Evolutionary conservation across 2,888 invertebrate genomes (phyloP).

Genomic region (Caenorhabditis sp.): DNA sequence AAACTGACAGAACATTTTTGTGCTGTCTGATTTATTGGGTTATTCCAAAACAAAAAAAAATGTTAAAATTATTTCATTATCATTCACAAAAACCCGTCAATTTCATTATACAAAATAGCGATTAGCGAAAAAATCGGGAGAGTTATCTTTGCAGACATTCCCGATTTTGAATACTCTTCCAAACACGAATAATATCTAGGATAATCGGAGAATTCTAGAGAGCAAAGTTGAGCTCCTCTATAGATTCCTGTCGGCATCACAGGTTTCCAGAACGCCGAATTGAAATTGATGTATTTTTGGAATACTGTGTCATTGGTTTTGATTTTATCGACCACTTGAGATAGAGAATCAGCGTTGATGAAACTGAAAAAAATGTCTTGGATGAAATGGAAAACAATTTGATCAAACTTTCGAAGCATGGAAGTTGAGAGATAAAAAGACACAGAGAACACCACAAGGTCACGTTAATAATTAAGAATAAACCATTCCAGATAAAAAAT

Average conservation of each 20-base stretch:
- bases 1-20: too few relatives aligned
- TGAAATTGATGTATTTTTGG: constrained; percentile 50
- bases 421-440: too few relatives aligned
- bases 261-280: constrained; percentile 45
- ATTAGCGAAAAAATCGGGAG: constrained; percentile 28
- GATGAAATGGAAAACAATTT: too few relatives aligned
- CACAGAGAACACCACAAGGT: too few relatives aligned
- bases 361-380: constrained; percentile 24
- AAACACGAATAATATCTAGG: constrained; percentile 54
- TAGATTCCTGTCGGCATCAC: constrained; percentile 35
- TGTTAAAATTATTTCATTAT: not conserved
- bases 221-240: constrained; percentile 63
- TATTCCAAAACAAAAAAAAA: too few relatives aligned
- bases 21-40: too few relatives aligned
- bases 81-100: not conserved
- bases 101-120: constrained; percentile 24
- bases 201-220: constrained; percentile 60
- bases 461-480: too few relatives aligned
- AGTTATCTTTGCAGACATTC: not conserved
- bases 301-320: constrained; percentile 44
- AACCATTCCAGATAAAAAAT: too few relatives aligned
- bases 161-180: constrained; percentile 13
- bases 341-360: constrained; percentile 29
- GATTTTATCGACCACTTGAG: constrained; percentile 40
- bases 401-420: too few relatives aligned